Base-by-base conservation (phyloP, 1,140 invertebrate species). In the Zeugodacus cucurbitae region DNA sequence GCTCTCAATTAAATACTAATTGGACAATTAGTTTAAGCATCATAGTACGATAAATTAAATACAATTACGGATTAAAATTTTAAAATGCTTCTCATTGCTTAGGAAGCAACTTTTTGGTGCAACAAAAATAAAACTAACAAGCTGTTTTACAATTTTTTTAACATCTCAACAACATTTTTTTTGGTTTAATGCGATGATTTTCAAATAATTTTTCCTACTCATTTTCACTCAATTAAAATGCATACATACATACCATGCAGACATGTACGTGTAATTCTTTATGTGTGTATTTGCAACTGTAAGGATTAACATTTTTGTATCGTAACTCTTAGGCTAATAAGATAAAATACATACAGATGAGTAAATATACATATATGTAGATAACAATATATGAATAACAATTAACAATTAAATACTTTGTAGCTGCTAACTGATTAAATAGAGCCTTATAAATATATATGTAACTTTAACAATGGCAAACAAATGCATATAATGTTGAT, bases 401-500 rank as follows among this genome's bases (percentile, higher is more conserved):
- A 32, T 85, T 54, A 54, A n/a, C n/a, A 11, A 59, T 34, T 57
- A 59, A 20, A 86, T 34, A 86, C 58, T 57, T 86, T 86, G 48
- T 86, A 86, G 58, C 58, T 59, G 54, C 26, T 86, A 37, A 86
- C 89, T 90, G 91, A 92, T 90, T 91, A 92, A 91, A 92, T 90
- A 91, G 90, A 91, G 37, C 22, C 44, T 41, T 82, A 90, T 78
- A 78, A 37, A 41, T 78, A 78, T 70, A 32, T 70, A 85, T 20
- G 74, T 88, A 88, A 64, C 44, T 67, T 88, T 20, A 48, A 86
- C 58, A 82, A 48, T 48, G 37, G 78, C 37, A 64, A 64, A 87
- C 22, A 87, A 86, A 57, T 59, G 17, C 89, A 89, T 88, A 89
- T 91, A 92, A 88, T 92, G 92, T 92, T 92, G 92, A 92, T 92